Evolutionary conservation across 30 jellyfish, hydroid and myxozoan species (phyloP), one percentile per base, ranked within the genome.

Genomic region (Hydra vulgaris): DNA sequence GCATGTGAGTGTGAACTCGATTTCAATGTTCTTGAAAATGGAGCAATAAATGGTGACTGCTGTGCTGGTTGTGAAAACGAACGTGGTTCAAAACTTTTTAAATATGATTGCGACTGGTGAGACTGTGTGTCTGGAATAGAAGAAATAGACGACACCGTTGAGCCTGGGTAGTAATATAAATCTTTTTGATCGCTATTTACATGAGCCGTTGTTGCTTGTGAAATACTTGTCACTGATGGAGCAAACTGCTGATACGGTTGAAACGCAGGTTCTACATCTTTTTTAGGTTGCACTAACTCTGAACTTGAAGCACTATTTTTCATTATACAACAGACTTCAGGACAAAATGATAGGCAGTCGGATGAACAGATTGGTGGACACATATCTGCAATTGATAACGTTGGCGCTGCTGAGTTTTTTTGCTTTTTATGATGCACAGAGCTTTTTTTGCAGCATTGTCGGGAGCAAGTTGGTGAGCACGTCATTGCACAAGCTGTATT

Each of bases 401-500:
- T 40, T 52, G 83, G 83, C 12, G 61, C 61, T 40, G 61, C 61
- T 12, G 12, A 40, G 12, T 12, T 40, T 12, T 40, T 40, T 40
- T 40, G 8, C 56, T 26, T 53, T 25, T 67, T 15, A 25, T 18
- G 83, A 20, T 75, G 72, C 0, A 53, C 56, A 17, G 53, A n/a
- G 16, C 82, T 26, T 84, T 73, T 21, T 74, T 73, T 21, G 20
- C 85, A 78, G 53, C 85, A 78, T 7, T 76, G 69, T 12, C 20
- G 8, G 1, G 85, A 77, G 78, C 85, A 78, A 66, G 54, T 54
- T 16, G 85, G 85, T 53, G 86, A 82, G 54, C 83, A 75, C 19
- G 86, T 55, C 77, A 86, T 66, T 18, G 87, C 84, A 24, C 83
- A 78, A n/a, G 89, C 70, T 24, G 84, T 54, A 18, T 81, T 66